A percentile compares a stretch with the other conserved stretches of the same genome.
Evolutionary conservation across 2,797 vertebrate genomes (phyloP).

Genomic region (Heteromormyrus szaboi): DNA sequence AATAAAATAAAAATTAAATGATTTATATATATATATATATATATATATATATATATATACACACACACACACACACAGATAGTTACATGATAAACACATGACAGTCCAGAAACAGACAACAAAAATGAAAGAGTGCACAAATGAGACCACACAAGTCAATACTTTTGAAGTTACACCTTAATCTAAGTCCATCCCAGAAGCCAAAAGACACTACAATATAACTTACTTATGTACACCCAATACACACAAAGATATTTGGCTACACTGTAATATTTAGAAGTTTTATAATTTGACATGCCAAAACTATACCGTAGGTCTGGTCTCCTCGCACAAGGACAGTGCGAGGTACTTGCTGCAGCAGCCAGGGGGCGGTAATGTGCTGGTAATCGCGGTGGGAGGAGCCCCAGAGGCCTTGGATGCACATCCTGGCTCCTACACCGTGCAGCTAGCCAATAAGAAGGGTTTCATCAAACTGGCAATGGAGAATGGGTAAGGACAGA

Average conservation of each 20-base stretch:
- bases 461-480: conserved; percentile 88
- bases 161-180: background rate
- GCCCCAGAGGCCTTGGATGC: conserved; percentile 81
- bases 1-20: background rate
- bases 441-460: conserved; percentile 77
- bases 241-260: background rate
- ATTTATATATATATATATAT: too few relatives aligned
- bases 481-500: conserved; percentile 66
- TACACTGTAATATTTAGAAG: background rate
- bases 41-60: too few relatives aligned
- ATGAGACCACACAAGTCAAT: background rate
- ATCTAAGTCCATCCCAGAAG: background rate
- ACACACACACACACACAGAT: too few relatives aligned
- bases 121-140: background rate
- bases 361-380: conserved; percentile 60
- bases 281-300: background rate
- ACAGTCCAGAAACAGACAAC: too few relatives aligned
- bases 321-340: conserved; percentile 77
- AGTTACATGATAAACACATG: too few relatives aligned
- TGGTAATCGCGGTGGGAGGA: conserved; percentile 76
- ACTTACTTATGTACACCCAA: background rate
- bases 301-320: conserved; percentile 62
- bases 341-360: conserved; percentile 60
- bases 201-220: background rate
- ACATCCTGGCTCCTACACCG: conserved; percentile 67